These are phyloP conservation scores for Rotaria macrura DNA, from an alignment of 2,888 invertebrate species.

Conservation along the genomic window DNA sequence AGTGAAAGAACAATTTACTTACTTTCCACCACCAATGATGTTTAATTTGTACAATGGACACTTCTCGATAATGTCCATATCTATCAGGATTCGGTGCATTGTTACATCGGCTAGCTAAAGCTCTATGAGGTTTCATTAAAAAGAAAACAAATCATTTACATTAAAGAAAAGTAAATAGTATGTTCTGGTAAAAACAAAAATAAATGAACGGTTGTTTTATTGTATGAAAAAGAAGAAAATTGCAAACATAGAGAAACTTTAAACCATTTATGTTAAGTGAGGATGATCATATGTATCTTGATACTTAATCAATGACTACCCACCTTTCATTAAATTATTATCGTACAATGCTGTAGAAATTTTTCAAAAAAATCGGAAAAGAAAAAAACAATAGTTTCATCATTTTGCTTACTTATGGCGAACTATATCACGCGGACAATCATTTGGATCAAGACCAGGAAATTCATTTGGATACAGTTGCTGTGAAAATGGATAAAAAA, in stretches of 20 bases:
- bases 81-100: conserved; percentile 84
- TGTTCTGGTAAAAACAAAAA: no score
- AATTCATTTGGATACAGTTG: conserved; percentile 82
- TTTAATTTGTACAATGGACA: conserved; percentile 91
- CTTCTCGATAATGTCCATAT: conserved; percentile 91
- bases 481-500: conserved; percentile 89
- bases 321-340: neutral
- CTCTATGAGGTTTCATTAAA: conserved; percentile 55
- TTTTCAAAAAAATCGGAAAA: neutral
- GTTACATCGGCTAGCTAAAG: conserved; percentile 68
- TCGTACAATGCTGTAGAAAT: neutral
- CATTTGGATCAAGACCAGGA: conserved; percentile 83
- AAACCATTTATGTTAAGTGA: neutral
- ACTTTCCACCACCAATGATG: conserved; percentile 99
- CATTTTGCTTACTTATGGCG: conserved; percentile 49
- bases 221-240: neutral
- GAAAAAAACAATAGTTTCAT: neutral
- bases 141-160: neutral
- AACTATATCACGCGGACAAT: conserved; percentile 66
- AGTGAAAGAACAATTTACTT: conserved; percentile 49
- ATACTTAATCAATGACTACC: neutral
- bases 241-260: neutral
- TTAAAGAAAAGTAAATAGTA: neutral
- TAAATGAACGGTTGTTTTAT: no score
- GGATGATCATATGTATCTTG: neutral